Base-by-base conservation (phyloP, 2,888 invertebrate genomes). In the Melinaea menophilus region DNA sequence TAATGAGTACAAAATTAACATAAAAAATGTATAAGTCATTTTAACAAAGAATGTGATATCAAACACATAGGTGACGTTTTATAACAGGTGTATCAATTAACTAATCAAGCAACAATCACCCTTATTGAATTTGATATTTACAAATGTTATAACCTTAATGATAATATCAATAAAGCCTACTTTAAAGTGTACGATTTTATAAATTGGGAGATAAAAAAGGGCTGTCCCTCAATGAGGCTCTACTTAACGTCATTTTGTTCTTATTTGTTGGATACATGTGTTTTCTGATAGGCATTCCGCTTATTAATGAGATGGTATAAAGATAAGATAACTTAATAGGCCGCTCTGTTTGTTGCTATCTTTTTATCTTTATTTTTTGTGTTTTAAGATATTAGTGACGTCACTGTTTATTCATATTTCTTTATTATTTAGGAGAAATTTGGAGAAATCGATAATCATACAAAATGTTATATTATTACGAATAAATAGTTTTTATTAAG, bases 171-270 rank as follows among this genome's bases (percentile, higher is more conserved):
- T 51, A 51, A 31, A 31, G n/a, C 31, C 31, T 51, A 51, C 51
- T 51, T 51, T 5, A 31, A 31, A 31, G n/a, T 51, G 51, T 11
- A 51, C 31, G 7, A 5, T 31, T 5, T 51, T 80, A 79, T 81
- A 75, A 72, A 58, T 4, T n/a, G 11, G 22, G 34, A 41, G 41
- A 56, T 41, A 56, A 56, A 45, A 56, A 56, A 56, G 37, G 22
- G 51, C 51, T 51, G 51, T 51, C 51, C 65, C 63, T 74, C 70
- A 71, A 72, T 71, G 72, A 72, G 73, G 71, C 71, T 72, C 76
- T 87, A 86, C 87, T 88, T 88, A 88, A 85, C 80, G 77, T 79
- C 78, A 84, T 88, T 88, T 89, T 88, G 87, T 88, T 88, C 83
- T 87, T 87, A 85, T 89, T 88, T 79, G 78, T 79, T 74, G 74